phyloP scores from a whole-genome alignment of 2,888 invertebrate species.

The Drosophila emarginata region DNA sequence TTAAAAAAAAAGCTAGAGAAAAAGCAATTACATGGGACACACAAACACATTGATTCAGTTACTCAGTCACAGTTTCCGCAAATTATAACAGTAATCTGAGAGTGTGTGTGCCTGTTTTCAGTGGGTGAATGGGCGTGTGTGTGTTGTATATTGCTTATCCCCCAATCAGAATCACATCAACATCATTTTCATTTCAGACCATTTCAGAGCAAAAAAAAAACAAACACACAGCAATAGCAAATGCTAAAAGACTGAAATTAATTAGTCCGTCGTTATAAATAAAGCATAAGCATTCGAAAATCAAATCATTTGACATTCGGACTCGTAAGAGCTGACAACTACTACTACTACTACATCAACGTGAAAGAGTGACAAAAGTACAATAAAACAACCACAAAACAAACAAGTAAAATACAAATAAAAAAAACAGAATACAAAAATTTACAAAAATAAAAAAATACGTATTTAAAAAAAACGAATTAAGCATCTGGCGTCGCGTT shows the following conservation, averaged over 20 bases:
- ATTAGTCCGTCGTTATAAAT: constrained; percentile 69
- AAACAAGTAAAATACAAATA: constrained; percentile 2
- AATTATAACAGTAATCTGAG: constrained; percentile 52
- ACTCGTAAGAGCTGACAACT: constrained; percentile 33
- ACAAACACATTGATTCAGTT: constrained; percentile 33
- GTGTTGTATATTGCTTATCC: constrained; percentile 29
- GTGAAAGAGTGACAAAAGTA: constrained; percentile 39
- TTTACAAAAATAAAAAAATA: constrained; percentile 36
- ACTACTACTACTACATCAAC: constrained; percentile 37
- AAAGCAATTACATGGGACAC: constrained; percentile 55
- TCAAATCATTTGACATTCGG: constrained; percentile 74
- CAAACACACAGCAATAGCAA: constrained; percentile 25
- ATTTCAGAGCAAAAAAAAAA: constrained; percentile 34
- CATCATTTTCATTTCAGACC: constrained; percentile 50
- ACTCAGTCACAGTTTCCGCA: constrained; percentile 69
- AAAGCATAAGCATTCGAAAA: constrained; percentile 67
- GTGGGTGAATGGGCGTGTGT: background rate
- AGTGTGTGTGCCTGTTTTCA: background rate
- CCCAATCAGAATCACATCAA: constrained; percentile 59
- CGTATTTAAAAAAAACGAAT: constrained; percentile 10
- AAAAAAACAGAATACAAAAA: constrained; percentile 29
- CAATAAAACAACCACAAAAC: constrained; percentile 23
- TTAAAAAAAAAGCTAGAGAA: constrained; percentile 7
- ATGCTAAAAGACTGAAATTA: constrained; percentile 62
- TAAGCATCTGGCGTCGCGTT: constrained; percentile 43